A percentile compares a stretch with the other conserved stretches of the same genome.
Evolutionary conservation across 1,140 invertebrate species (phyloP).

Genomic region (Drosophila micromelanica): DNA sequence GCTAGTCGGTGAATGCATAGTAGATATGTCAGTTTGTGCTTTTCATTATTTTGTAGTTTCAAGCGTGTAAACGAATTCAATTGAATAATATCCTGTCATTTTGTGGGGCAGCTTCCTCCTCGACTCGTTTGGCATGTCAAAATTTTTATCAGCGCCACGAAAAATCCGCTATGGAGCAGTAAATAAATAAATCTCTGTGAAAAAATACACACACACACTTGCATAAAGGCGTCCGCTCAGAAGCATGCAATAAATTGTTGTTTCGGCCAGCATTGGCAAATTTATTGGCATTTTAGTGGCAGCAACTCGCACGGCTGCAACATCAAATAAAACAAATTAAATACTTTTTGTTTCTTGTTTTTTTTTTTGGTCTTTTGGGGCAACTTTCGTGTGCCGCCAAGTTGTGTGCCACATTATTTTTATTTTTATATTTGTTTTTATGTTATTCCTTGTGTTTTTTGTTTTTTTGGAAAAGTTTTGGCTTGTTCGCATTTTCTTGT

Average conservation of each 20-base stretch:
- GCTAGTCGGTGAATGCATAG: neutral
- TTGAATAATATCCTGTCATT: slow-evolving; percentile 83
- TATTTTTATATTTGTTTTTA: slow-evolving; percentile 10
- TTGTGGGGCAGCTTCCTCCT: slow-evolving; percentile 41
- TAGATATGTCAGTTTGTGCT: neutral
- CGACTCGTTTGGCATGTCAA: slow-evolving; percentile 66
- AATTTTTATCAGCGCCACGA: slow-evolving; percentile 71
- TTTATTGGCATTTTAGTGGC: slow-evolving; percentile 81
- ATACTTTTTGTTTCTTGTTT: slow-evolving; percentile 52
- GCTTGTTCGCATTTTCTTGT: slow-evolving; percentile 47
- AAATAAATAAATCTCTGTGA: slow-evolving; percentile 76
- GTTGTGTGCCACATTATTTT: neutral
- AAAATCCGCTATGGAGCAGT: slow-evolving; percentile 68
- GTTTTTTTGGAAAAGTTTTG: slow-evolving; percentile 23
- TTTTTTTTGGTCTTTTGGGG: slow-evolving; percentile 9
- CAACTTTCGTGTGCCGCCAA: slow-evolving; percentile 34
- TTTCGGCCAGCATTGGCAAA: slow-evolving; percentile 52
- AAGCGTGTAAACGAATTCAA: slow-evolving; percentile 82
- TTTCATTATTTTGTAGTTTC: slow-evolving; percentile 80
- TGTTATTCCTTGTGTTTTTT: slow-evolving; percentile 30
- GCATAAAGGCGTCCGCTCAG: slow-evolving; percentile 11
- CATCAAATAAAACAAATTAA: slow-evolving; percentile 72
- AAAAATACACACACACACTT: slow-evolving; percentile 13
- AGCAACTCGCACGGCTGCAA: slow-evolving; percentile 23
- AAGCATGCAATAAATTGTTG: slow-evolving; percentile 78